Percentiles rank a stretch among this genome's conserved stretches.
These are phyloP conservation scores for Fringilla coelebs DNA, from an alignment of 2,797 vertebrate genomes.

Conservation along the genomic window DNA sequence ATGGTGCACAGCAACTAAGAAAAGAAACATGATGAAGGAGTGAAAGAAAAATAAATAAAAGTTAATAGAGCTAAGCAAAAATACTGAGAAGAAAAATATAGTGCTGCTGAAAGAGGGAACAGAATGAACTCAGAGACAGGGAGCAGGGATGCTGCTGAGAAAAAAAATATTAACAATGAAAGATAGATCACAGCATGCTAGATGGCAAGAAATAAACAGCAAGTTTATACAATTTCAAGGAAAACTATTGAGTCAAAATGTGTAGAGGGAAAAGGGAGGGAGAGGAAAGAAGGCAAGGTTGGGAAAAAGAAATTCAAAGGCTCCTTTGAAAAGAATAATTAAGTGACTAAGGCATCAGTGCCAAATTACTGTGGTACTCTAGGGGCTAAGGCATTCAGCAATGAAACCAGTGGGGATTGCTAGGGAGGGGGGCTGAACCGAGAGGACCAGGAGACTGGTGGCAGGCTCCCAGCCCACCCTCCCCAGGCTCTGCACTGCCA, in stretches of 20 bases:
- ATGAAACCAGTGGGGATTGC: not conserved
- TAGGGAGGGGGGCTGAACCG: accelerated
- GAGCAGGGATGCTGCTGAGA: slow-evolving; percentile 31
- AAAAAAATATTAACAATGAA: slow-evolving; percentile 58
- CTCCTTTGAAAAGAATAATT: slow-evolving; percentile 53
- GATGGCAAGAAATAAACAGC: slow-evolving; percentile 59
- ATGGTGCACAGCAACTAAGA: slow-evolving; percentile 37
- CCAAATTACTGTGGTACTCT: slow-evolving; percentile 6
- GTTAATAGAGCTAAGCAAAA: slow-evolving; percentile 70
- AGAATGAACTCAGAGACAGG: slow-evolving; percentile 48
- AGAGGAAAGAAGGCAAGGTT: not conserved
- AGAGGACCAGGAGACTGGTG: not conserved
- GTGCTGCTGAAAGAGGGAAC: slow-evolving; percentile 28
- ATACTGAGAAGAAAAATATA: slow-evolving; percentile 57
- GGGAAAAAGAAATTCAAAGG: slow-evolving; percentile 22
- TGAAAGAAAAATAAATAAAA: slow-evolving; percentile 68
- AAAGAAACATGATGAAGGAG: slow-evolving; percentile 59
- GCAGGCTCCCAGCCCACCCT: not conserved
- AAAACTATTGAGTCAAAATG: slow-evolving; percentile 55
- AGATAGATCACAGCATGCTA: slow-evolving; percentile 58
- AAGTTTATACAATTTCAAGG: slow-evolving; percentile 64
- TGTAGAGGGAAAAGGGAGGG: not conserved
- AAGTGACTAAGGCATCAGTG: slow-evolving; percentile 33
- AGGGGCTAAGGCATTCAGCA: not conserved
- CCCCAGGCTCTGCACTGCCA: accelerated